Evolutionary conservation across 2,113 vertebrate genomes (phyloP).

Genomic region (Erythrolamprus reginae): DNA sequence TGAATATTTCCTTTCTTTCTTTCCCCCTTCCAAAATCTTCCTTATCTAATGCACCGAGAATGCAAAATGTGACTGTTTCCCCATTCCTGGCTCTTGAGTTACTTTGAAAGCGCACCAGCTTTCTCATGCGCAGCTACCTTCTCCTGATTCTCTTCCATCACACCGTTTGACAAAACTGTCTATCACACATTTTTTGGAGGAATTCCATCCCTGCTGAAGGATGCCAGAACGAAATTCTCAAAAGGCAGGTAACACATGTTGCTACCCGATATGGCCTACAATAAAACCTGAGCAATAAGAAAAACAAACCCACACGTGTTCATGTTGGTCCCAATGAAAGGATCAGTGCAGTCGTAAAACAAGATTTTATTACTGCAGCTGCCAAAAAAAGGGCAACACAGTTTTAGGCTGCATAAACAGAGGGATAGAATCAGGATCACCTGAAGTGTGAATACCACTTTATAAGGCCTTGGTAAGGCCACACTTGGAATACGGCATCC

Average conservation of each 20-base stretch:
- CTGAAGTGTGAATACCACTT: background rate
- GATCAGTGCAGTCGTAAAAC: background rate
- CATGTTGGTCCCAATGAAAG: background rate
- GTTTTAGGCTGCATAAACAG: too few relatives aligned
- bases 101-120: constrained; percentile 1
- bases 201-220: background rate
- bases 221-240: background rate
- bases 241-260: background rate
- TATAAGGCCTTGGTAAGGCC: background rate
- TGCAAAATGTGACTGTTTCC: background rate
- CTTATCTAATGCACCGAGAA: background rate
- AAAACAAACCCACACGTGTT: background rate
- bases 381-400: too few relatives aligned
- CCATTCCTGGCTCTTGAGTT: background rate
- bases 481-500: background rate
- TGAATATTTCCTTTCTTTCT: background rate
- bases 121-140: background rate
- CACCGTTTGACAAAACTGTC: background rate
- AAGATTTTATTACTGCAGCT: background rate
- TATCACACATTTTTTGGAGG: background rate
- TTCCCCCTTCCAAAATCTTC: background rate
- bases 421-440: background rate
- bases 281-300: background rate
- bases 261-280: background rate
- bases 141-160: background rate